phyloP scores from a whole-genome alignment of 2,797 vertebrate species.

The Melanotaenia trifasciata region DNA sequence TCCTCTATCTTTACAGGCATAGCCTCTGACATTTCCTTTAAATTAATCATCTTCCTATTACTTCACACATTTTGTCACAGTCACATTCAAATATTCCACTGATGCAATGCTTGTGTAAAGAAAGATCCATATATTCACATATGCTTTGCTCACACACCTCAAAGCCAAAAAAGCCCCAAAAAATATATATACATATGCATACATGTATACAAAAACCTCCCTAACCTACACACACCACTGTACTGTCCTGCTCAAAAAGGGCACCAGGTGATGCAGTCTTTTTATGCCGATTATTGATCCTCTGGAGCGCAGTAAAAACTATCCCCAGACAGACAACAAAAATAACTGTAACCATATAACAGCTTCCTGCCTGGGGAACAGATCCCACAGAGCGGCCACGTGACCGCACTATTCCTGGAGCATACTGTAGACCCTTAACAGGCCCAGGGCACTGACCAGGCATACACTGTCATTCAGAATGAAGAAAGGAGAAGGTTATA shows the following conservation, averaged over 20 bases:
- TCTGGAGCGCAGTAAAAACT: constrained; percentile 93
- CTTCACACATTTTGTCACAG: background rate
- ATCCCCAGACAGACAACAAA: constrained; percentile 98
- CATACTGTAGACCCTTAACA: constrained; percentile 74
- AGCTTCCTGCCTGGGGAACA: constrained; percentile 94
- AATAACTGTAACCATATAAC: constrained; percentile 97
- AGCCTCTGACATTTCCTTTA: background rate
- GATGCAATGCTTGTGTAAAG: background rate
- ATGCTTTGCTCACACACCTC: background rate
- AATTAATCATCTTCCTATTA: constrained; percentile 30
- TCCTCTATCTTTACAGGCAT: constrained; percentile 27
- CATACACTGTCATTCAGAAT: constrained; percentile 48
- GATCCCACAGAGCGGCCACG: constrained; percentile 91
- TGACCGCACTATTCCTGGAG: constrained; percentile 85
- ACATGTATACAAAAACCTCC: constrained; percentile 6
- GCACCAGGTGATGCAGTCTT: constrained; percentile 89
- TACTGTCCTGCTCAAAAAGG: constrained; percentile 87
- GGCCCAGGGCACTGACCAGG: constrained; percentile 74
- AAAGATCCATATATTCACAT: background rate
- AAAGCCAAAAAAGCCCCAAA: background rate
- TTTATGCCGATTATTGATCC: constrained; percentile 97
- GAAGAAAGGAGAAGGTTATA: constrained; percentile 65
- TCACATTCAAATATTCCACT: background rate
- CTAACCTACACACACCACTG: constrained; percentile 65
- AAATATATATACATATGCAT: background rate